Evolutionary conservation across 1,140 invertebrate species (phyloP).

Genomic region (Brachionus plicatilis): DNA sequence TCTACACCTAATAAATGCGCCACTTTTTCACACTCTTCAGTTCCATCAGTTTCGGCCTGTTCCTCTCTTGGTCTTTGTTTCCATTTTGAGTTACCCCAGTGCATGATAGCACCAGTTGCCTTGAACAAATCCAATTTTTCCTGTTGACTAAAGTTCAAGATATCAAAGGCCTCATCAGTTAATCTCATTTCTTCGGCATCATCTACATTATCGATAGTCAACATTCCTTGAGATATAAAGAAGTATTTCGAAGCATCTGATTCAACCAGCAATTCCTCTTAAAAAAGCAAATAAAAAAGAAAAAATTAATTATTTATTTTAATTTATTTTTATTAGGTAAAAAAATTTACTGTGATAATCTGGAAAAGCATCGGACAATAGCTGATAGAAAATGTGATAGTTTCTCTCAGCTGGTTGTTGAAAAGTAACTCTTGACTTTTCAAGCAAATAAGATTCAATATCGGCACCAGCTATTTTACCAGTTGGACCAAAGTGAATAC

Average conservation of each 20-base stretch:
- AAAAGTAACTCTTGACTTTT: constrained; percentile 99
- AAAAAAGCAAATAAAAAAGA: constrained; percentile 42
- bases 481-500: constrained; percentile 97
- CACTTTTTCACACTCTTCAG: constrained; percentile 85
- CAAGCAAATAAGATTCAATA: constrained; percentile 99
- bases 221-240: constrained; percentile 94
- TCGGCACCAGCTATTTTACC: constrained; percentile 99
- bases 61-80: constrained; percentile 99
- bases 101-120: constrained; percentile 92
- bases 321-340: background rate
- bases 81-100: constrained; percentile 98
- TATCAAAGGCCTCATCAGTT: constrained; percentile 95
- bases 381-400: constrained; percentile 99
- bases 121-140: constrained; percentile 95
- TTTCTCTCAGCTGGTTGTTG: constrained; percentile 92
- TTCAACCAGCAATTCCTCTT: constrained; percentile 77
- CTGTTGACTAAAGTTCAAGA: constrained; percentile 88
- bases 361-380: constrained; percentile 79
- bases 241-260: constrained; percentile 76
- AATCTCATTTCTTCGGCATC: constrained; percentile 86
- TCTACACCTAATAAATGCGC: constrained; percentile 74
- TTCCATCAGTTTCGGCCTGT: constrained; percentile 96
- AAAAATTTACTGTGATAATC: constrained; percentile 50
- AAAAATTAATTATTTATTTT: background rate
- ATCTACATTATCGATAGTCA: constrained; percentile 88